Base-by-base conservation (phyloP, 2,797 vertebrate genomes). In the Chaetodon trifasciatus region DNA sequence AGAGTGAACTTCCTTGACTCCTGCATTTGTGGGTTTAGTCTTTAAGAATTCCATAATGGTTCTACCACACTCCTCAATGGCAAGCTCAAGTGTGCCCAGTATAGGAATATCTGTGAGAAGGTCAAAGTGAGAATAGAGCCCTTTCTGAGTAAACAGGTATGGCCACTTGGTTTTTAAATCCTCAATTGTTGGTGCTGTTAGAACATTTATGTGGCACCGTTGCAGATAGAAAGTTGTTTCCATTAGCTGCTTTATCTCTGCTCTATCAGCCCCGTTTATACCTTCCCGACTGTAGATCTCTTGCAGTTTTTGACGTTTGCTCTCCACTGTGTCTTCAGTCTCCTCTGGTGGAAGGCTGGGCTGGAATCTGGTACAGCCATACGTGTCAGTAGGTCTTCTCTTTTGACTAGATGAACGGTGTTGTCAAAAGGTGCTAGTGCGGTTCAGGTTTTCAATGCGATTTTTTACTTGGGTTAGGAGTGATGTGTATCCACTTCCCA, bases 391-490 rank as follows among this genome's bases (percentile, higher is more conserved):
- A n/a, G 72, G 72, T 5, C 67, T 55, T 62, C 76, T 90, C 11
- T 83, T 88, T 42, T n/a, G 10, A 53, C 44, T 5, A 15, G 19
- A 62, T 60, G 76, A 70, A 23, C 63, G 3, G 53, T 68, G 86
- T 6, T 44, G 13, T 52, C 4, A 8, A 23, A 40, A 74, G 39
- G 57, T 78, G 17, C 53, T n/a, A 0, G 42, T 61, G 10, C 50
- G 49, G 42, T 78, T 83, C 16, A 78, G n/a, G 32, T 78, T 78
- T 9, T 79, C 66, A 24, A 81, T 71, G 9, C 70, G 9, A 15
- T 56, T 79, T 79, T 78, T 87, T 7, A 84, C 15, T 70, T 84
- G 70, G 39, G 23, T 60, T n/a, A 84, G 13, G 12, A 79, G 82
- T 32, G 78, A 87, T 21, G 47, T 55, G 46, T 66, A 83, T 39